These are phyloP conservation scores for Ceuthmochares aereus DNA, from an alignment of 2,113 vertebrate genomes.

Conservation along the genomic window DNA sequence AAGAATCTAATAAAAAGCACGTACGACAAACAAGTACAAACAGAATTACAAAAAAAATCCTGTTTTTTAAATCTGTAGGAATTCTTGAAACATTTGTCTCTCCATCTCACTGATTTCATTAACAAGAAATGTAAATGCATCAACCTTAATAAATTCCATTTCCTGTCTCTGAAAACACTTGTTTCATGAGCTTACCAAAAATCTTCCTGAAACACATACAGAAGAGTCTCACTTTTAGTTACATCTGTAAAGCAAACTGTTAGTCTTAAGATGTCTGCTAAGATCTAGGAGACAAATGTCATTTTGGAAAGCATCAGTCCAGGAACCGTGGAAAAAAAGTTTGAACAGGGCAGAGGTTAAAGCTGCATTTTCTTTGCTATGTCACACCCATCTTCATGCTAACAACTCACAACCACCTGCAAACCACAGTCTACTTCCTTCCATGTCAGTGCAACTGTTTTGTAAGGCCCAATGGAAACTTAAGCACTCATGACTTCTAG, in stretches of 20 bases:
- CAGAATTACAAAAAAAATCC: background rate
- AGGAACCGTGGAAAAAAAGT: background rate
- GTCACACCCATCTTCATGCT: background rate
- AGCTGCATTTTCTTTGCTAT: background rate
- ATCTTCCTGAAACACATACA: background rate
- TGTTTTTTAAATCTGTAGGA: background rate
- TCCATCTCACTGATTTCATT: background rate
- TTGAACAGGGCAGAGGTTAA: background rate
- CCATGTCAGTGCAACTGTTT: background rate
- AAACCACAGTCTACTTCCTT: background rate
- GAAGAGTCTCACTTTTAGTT: background rate
- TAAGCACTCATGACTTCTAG: background rate
- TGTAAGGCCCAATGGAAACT: background rate
- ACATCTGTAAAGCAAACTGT: background rate
- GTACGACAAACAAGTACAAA: background rate
- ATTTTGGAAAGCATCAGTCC: background rate
- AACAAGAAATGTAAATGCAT: background rate
- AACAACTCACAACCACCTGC: background rate
- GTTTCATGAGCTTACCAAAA: background rate
- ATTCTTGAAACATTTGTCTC: background rate
- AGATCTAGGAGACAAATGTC: background rate
- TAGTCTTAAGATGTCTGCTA: background rate
- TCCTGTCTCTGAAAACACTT: background rate
- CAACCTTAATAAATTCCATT: background rate
- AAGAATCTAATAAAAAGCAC: background rate